Evolutionary conservation across 2,888 invertebrate species (phyloP), one percentile per base, ranked within the genome.

Genomic region (Heliconius ethilla): DNA sequence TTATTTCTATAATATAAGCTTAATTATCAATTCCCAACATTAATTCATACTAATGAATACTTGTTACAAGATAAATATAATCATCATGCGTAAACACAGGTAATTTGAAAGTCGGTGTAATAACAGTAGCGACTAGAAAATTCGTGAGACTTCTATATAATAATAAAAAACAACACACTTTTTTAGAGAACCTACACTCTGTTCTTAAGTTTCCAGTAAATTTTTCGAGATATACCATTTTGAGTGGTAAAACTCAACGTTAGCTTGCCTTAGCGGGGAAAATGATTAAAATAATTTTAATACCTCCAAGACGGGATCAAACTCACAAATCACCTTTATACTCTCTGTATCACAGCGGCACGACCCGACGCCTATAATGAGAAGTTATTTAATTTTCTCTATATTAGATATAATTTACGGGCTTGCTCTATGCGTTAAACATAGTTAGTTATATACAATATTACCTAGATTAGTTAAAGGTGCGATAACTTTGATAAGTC

Each of bases 401-500:
- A 51, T 22, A 51, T 51, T 51, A 51, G 51, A 51, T 51, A 51
- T 22, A 18, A 51, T 18, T 51, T 18, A 51, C 18, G 51, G 18
- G 18, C 51, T 51, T 7, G 18, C 18, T 51, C 51, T 51, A 51
- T 51, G 18, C 51, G 51, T 51, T 18, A 6, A 22, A 51, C 18
- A 51, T 7, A 51, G 51, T 51, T 51, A 51, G 51, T 51, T 51
- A 51, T 18, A 7, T 51, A 22, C 18, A 51, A 51, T 51, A 51
- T 51, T 76, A 70, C 70, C 45, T 59, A 65, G 51, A n/a, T 29
- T 37, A 70, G 62, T 76, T 45, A 51, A 76, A 78, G 65, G 80
- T 78, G 78, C 25, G 80, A 75, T 72, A 74, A 40, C 13, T 74
- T 77, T 59, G 78, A 80, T 80, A 80, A 78, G 59, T 33, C 70